Evolutionary conservation across 2,888 invertebrate genomes (phyloP), one percentile per base, ranked within the genome.

Genomic region (Xanthorhoe spadicearia): DNA sequence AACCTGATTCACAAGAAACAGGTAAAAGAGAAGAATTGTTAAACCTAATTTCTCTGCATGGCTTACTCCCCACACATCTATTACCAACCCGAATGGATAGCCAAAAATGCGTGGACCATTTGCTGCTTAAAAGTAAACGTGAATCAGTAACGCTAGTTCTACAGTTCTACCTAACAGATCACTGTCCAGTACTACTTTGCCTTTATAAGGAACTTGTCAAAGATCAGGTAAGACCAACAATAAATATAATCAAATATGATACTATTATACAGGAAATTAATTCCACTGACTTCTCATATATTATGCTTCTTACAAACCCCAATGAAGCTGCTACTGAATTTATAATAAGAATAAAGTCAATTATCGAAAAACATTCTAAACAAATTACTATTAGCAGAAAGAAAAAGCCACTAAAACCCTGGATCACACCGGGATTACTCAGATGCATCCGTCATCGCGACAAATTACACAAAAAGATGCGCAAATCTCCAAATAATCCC

Each of bases 391-490:
- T 54, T 2, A 28, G 70, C 0, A 51, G 46, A 10, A 63, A 55
- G 35, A 68, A 70, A 15, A 64, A 58, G 35, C 54, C 60, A 4
- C 8, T 68, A 0, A 74, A 74, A 53, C 72, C 70, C 0, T 74
- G 72, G 73, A 70, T 75, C 1, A 72, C 72, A 0, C 60, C 70
- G 13, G 74, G 74, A 1, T 32, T 74, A 0, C 48, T 76, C 2
- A n/a, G 69, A n/a, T 75, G 75, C 48, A 71, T 77, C 3, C 58
- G 68, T 6, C 51, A 75, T 19, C 51, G 74, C 13, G 73, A 76
- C 17, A 63, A 50, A 9, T 13, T 74, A 3, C 64, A 72, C 63
- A 38, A 15, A 8, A 68, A 64, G 51, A 3, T 38, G 4, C 70
- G 57, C 23, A 50, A 55, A 46, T 3, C 55, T 7, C 72, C 72